phyloP scores from a whole-genome alignment of 2,888 invertebrate genomes.

The Syritta pipiens region DNA sequence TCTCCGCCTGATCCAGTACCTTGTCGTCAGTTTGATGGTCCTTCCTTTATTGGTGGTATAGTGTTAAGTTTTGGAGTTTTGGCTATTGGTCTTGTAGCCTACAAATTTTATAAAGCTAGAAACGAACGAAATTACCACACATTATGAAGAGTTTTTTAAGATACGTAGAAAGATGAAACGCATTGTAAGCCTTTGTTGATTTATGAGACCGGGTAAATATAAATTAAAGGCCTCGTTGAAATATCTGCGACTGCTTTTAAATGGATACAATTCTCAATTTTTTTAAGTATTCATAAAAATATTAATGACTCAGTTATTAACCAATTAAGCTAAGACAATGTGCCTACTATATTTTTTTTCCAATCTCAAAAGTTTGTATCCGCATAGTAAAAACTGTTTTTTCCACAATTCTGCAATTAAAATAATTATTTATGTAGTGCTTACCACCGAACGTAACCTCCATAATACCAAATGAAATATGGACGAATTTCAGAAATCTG shows the following conservation, averaged over 20 bases:
- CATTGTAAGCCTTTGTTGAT: conserved; percentile 35
- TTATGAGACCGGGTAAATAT: conserved; percentile 56
- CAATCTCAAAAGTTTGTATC: no score
- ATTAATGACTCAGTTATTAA: conserved; percentile 8
- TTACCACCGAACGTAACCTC: no score
- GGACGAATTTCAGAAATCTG: no score
- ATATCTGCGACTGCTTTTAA: conserved; percentile 57
- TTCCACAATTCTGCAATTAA: no score
- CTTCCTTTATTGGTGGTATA: conserved; percentile 92
- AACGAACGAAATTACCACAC: conserved; percentile 93
- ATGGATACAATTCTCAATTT: conserved; percentile 24
- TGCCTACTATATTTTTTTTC: no score
- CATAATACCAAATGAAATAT: no score
- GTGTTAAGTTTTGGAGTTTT: conserved; percentile 88
- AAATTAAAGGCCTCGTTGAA: conserved; percentile 48
- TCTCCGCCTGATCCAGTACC: conserved; percentile 75
- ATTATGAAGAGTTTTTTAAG: conserved; percentile 82
- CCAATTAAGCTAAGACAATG: no score
- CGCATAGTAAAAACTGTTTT: no score
- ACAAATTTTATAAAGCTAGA: conserved; percentile 92
- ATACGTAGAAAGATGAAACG: conserved; percentile 31
- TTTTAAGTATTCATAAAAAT: conserved; percentile 9
- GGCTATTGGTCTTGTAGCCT: conserved; percentile 89
- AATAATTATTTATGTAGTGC: no score
- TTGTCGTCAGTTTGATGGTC: conserved; percentile 84